Evolutionary conservation across 2,797 vertebrate species (phyloP), one percentile per base, ranked within the genome.

Genomic region (Rachycentron canadum): DNA sequence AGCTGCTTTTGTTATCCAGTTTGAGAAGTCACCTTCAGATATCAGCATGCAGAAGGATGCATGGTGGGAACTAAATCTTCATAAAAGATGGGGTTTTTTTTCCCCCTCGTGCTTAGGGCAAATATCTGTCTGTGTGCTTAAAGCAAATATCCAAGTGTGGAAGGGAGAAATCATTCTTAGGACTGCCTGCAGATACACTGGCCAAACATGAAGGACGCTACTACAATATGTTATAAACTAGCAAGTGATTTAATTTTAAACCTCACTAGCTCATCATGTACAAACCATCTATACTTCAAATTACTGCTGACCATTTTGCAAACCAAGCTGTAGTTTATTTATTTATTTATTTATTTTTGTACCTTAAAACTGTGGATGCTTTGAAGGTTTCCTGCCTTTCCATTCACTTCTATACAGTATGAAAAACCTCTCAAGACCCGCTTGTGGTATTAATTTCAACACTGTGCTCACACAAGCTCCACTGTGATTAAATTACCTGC

Each of bases 21-120:
- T 26, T 56, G 81, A 86, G 66, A 66, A 84, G 79, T 87, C 80
- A 83, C 88, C 88, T 88, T 90, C 77, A 82, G 89, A 86, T 90
- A 89, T 89, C 82, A 79, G 83, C 87, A 92, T 88, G 86, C 74
- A 16, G 34, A 75, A 45, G 62, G 88, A 90, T 88, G 87, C 89
- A 86, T 86, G 73, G 82, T 86, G 83, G 80, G 78, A 86, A 81
- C 75, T 59, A 71, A 28, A 68, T 82, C 73, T 69, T 86, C 32
- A 80, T 81, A 57, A 76, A 80, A 82, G 34, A 55, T 59, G 2
- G 5, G 71, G 79, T 82, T 83, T 52, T 72, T 74, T 75, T 76
- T 9, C 7, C 6, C 2, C 43, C 41, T 81, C 71, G 78, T 73
- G 76, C 78, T 86, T 69, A 40, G 69, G 80, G 86, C 76, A 81